These are phyloP conservation scores for Phylloscopus trochilus DNA, from an alignment of 2,113 vertebrate species.

Conservation along the genomic window DNA sequence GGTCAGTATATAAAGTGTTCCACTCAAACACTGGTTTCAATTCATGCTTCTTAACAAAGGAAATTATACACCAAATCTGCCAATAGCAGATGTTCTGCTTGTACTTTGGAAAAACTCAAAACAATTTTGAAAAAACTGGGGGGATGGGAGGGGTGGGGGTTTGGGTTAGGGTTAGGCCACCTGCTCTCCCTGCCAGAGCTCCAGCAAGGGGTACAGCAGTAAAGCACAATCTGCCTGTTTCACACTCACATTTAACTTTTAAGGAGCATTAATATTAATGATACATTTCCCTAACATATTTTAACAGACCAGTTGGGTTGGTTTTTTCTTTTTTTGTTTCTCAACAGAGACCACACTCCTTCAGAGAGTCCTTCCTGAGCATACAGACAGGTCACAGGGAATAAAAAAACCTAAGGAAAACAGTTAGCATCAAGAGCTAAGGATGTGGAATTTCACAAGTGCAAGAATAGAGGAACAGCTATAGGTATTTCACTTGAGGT, in stretches of 20 bases:
- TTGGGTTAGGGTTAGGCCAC: neutral
- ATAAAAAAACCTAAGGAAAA: neutral
- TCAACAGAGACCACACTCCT: neutral
- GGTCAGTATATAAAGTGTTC: neutral
- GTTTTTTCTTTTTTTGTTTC: neutral
- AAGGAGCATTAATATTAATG: neutral
- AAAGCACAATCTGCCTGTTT: neutral
- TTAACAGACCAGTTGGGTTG: neutral
- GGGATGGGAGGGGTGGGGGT: neutral
- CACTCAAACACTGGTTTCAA: neutral
- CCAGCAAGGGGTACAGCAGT: neutral
- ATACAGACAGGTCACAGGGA: fast-evolving
- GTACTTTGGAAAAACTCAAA: neutral
- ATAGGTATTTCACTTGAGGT: neutral
- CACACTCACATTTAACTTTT: neutral
- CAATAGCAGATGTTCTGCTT: neutral
- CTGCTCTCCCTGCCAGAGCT: neutral
- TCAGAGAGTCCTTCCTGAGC: neutral
- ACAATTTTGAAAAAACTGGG: neutral
- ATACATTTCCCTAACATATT: neutral
- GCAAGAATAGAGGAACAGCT: neutral
- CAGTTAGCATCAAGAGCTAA: neutral
- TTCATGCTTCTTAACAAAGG: neutral
- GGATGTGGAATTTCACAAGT: neutral
- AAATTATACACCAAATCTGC: neutral